These are phyloP conservation scores for Drosophila cracens DNA, from an alignment of 2,888 invertebrate genomes.

Conservation along the genomic window DNA sequence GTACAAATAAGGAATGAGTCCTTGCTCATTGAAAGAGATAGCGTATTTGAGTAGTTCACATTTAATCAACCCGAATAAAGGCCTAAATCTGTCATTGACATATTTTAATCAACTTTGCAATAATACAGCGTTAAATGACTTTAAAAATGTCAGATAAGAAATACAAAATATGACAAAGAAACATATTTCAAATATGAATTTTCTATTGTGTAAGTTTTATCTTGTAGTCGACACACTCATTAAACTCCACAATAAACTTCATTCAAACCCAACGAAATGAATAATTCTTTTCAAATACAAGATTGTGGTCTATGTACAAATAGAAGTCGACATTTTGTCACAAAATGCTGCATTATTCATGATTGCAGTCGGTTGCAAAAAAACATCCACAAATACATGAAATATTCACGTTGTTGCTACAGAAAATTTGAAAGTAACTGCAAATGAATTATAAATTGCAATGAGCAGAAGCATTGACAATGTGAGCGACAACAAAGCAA, in stretches of 20 bases:
- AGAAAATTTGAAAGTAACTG: conserved; percentile 53
- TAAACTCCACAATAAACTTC: not conserved
- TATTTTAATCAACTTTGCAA: not conserved
- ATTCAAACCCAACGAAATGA: not conserved
- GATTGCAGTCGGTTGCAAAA: conserved; percentile 34
- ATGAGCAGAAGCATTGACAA: conserved; percentile 17
- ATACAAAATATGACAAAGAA: not conserved
- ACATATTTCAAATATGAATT: not conserved
- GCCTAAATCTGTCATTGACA: not conserved
- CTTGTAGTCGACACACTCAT: not conserved
- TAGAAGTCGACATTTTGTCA: conserved; percentile 14
- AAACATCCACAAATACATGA: conserved; percentile 52
- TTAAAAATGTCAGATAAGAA: not conserved
- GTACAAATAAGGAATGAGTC: not conserved
- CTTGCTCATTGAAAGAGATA: not conserved
- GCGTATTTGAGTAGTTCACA: not conserved
- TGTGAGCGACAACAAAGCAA: conserved; percentile 9
- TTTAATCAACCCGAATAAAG: not conserved
- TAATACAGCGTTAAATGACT: not conserved
- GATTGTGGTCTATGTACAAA: not conserved
- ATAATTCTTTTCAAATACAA: not conserved
- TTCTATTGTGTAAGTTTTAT: not conserved
- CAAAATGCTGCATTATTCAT: conserved; percentile 50
- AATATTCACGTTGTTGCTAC: conserved; percentile 69
- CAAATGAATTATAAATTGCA: conserved; percentile 73